These are phyloP conservation scores for Philypnodon macrostomus DNA, from an alignment of 2,797 vertebrate species.

Conservation along the genomic window DNA sequence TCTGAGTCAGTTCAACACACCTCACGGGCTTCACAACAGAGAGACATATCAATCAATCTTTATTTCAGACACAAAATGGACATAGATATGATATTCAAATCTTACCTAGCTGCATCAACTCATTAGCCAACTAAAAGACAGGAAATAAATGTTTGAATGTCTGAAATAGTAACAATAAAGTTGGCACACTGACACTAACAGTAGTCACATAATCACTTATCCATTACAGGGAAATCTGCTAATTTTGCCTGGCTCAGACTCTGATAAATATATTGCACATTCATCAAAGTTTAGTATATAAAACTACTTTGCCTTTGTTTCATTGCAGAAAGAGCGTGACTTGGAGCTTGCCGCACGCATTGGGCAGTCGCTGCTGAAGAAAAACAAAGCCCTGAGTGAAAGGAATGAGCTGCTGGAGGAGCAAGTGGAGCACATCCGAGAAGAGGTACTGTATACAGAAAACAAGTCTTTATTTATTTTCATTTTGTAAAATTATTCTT, in stretches of 20 bases:
- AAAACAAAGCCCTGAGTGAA: conserved; percentile 95
- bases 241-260: no score
- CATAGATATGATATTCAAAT: conserved; percentile 46
- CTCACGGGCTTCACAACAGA: not conserved
- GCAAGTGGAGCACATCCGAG: conserved; percentile 93
- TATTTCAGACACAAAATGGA: conserved; percentile 27
- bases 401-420: conserved; percentile 93
- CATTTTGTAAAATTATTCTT: not conserved
- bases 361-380: conserved; percentile 95
- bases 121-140: not conserved
- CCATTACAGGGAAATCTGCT: no score
- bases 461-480: not conserved
- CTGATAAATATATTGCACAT: not conserved
- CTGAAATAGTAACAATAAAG: conserved; percentile 7
- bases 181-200: no score
- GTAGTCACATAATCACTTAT: no score
- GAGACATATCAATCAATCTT: no score
- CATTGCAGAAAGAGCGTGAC: conserved; percentile 94
- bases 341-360: conserved; percentile 96
- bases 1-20: conserved; percentile 5
- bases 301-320: conserved; percentile 3
- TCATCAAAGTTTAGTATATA: no score
- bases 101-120: conserved; percentile 9
- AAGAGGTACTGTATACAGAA: conserved; percentile 85
- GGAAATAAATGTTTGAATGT: not conserved